phyloP scores from a whole-genome alignment of 2,113 vertebrate species.

The Monopterus albus region DNA sequence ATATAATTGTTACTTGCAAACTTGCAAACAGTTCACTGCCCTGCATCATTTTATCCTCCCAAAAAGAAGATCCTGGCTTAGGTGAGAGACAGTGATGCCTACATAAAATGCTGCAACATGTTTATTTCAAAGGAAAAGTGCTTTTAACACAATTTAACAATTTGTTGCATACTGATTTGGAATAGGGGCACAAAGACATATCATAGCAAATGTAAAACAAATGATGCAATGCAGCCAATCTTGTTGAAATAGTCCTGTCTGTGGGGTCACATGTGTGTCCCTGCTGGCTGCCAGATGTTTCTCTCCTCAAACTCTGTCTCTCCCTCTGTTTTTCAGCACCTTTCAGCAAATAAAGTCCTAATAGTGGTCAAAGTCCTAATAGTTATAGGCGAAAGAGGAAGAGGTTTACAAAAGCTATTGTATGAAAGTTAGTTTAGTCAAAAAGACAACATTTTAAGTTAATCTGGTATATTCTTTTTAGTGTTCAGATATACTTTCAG shows the following conservation, averaged over 20 bases:
- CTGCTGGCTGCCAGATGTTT: constrained; percentile 2
- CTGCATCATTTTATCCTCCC: not conserved
- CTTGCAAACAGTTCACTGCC: not conserved
- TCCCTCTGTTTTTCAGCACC: not conserved
- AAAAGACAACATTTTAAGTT: too few species aligned
- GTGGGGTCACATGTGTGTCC: constrained; percentile 20
- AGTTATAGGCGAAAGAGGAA: not conserved
- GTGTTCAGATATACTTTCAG: too few species aligned
- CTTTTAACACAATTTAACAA: too few species aligned
- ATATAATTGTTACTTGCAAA: not conserved
- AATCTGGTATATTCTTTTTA: too few species aligned
- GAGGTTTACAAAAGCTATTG: too few species aligned
- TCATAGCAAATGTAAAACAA: constrained; percentile 17
- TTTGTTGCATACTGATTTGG: constrained; percentile 1
- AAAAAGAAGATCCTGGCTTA: not conserved
- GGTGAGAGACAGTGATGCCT: not conserved
- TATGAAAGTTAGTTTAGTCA: too few species aligned
- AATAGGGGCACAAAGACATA: not conserved
- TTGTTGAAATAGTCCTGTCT: not conserved
- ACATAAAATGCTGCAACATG: not conserved
- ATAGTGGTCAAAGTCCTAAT: not conserved
- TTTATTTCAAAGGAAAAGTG: not conserved
- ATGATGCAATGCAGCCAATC: not conserved
- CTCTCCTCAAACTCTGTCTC: not conserved
- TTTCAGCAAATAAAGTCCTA: not conserved